Evolutionary conservation across 1,140 invertebrate genomes (phyloP), one percentile per base, ranked within the genome.

Genomic region (Cotesia vestalis): DNA sequence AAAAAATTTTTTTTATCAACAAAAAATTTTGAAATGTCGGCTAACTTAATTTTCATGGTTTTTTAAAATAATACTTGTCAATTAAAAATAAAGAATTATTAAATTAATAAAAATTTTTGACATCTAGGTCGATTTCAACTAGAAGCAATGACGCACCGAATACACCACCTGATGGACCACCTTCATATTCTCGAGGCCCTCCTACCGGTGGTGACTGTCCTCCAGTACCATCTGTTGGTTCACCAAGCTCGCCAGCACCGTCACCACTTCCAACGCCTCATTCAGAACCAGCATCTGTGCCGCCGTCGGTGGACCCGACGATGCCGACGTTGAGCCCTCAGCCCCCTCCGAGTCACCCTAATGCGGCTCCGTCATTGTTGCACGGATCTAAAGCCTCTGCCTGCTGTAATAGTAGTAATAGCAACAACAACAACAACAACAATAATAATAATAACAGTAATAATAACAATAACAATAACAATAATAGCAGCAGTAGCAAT

Each of bases 241-340:
- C 93, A 51, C 93, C 93, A 4, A 89, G 89, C 74, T 91, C 91
- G n/a, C 92, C 91, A 20, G 92, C 91, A 27, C 94, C 93, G 4
- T 94, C 94, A 4, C 93, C 93, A 11, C 87, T 94, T 77, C 91
- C 92, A 51, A 92, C 93, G 69, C 92, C 92, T 40, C 90, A 92
- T 78, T 93, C 92, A 53, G 92, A 93, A 78, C 91, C 91, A 17
- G 88, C 92, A 0, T 92, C 92, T n/a, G 91, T 93, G 66, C 91
- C 91, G 69, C 90, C 71, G 20, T 72, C 90, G 73, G 84, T 90
- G 78, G 94, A 95, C 78, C 91, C 92, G 71, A 89, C 90, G 5
- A 93, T 94, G 91, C 92, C 93, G 17, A 93, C 92, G 17, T 85
- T 94, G 4, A 90, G 86, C 57, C 82, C 84, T 40, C 83, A 85